Evolutionary conservation across 2,888 invertebrate species (phyloP), one percentile per base, ranked within the genome.

Genomic region (Spodoptera exigua): DNA sequence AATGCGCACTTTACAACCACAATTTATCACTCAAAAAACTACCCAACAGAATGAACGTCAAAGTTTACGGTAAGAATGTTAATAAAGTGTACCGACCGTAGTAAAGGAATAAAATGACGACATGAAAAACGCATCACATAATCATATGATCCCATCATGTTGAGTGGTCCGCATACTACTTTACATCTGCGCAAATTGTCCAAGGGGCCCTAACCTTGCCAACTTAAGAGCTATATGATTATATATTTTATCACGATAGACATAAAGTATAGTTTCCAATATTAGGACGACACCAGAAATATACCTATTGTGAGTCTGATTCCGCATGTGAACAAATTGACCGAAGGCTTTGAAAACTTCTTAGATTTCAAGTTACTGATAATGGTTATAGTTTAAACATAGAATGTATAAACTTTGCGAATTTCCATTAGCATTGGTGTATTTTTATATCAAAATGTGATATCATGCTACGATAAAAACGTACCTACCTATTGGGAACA

Each of bases 51-150:
- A 72, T 63, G 61, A 61, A 61, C 58, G 44, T 58, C 56, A 68
- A 71, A 68, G 58, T 76, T 70, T 62, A 60, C 60, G 57, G 63
- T 58, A 71, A 64, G 65, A 78, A 80, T 73, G 79, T 74, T 79
- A 83, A 80, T 84, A 84, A 85, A 86, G 75, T 70, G 80, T 76
- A 78, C 77, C 67, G 76, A 80, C 81, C 82, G 80, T 84, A 84
- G 79, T 84, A 81, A 80, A 79, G 77, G 76, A 88, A 88, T 86
- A 83, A 83, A 88, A 84, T 81, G 80, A 79, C 80, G 81, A 87
- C 89, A 88, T 89, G 86, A 89, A 89, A 89, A 87, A 87, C 85
- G 82, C 86, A 88, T 87, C 85, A 85, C 86, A 84, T 89, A 84
- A 88, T 87, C 83, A 82, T 88, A 84, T 85, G 85, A 87, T 81